phyloP scores from a whole-genome alignment of 2,888 invertebrate species.

The Tachina fera region DNA sequence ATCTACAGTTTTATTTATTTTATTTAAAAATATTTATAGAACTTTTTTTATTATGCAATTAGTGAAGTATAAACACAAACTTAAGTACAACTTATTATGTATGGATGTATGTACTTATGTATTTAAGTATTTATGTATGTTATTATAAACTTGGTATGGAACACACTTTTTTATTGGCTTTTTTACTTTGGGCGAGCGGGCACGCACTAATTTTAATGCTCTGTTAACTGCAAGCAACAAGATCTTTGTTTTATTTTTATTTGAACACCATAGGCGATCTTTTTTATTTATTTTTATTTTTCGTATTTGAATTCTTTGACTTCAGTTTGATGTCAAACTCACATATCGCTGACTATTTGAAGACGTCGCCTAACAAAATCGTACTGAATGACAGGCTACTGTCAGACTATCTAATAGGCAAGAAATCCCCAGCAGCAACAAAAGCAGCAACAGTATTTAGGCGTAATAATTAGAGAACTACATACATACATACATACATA shows the following conservation, averaged over 20 bases:
- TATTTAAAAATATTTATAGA: conserved; percentile 26
- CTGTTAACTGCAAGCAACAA: conserved; percentile 44
- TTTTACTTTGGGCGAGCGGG: conserved; percentile 17
- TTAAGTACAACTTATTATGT: conserved; percentile 16
- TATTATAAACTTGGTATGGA: conserved; percentile 26
- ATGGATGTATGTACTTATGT: background rate
- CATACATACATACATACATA: background rate
- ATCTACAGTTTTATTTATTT: conserved; percentile 12
- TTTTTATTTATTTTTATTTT: conserved; percentile 30
- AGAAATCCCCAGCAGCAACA: conserved; percentile 62
- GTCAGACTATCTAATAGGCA: conserved; percentile 66
- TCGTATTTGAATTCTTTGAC: conserved; percentile 52
- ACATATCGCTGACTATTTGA: conserved; percentile 56
- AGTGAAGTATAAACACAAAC: conserved; percentile 52
- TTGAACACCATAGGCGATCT: conserved; percentile 7
- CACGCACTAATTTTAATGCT: conserved; percentile 46
- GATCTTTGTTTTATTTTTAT: conserved; percentile 26
- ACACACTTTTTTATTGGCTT: conserved; percentile 20
- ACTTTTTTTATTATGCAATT: conserved; percentile 64
- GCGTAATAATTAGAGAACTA: conserved; percentile 65
- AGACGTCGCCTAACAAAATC: conserved; percentile 68
- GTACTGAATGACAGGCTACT: conserved; percentile 70
- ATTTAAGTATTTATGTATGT: background rate
- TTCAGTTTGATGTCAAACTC: conserved; percentile 56
- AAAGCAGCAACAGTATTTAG: conserved; percentile 61